A percentile compares a stretch with the other conserved stretches of the same genome.
Conservation (phyloP, 2,888 invertebrate species). For the Germaria angustata region DNA sequence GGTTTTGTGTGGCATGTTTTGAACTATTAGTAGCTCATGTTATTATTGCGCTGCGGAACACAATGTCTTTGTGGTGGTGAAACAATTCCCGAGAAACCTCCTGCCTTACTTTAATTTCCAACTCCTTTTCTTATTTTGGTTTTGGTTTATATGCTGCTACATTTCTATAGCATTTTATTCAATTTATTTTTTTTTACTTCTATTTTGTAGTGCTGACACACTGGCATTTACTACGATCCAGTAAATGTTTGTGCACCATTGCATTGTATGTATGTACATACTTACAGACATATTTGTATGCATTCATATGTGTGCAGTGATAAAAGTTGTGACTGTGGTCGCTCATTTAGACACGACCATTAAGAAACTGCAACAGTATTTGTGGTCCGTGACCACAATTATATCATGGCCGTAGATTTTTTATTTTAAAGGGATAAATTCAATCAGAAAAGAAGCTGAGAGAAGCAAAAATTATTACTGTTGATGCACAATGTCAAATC, state of each 20-base stretch:
- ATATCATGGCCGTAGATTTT: not conserved
- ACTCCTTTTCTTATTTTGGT: slow-evolving; percentile 71
- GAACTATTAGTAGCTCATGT: slow-evolving; percentile 61
- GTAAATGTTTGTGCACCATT: slow-evolving; percentile 6
- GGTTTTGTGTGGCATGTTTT: slow-evolving; percentile 51
- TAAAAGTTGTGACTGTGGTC: slow-evolving; percentile 20
- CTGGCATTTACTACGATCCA: slow-evolving; percentile 59
- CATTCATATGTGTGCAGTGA: slow-evolving; percentile 19
- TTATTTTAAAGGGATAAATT: not conserved
- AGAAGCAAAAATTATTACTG: no score
- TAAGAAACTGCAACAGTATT: slow-evolving; percentile 45
- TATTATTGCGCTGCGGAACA: slow-evolving; percentile 46
- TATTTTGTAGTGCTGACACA: slow-evolving; percentile 57
- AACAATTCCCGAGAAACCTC: slow-evolving; percentile 77
- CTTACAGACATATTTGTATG: not conserved
- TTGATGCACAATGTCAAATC: no score
- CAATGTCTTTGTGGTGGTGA: slow-evolving; percentile 67
- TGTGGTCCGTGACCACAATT: slow-evolving; percentile 53
- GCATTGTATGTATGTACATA: not conserved
- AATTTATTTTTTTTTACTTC: slow-evolving; percentile 1
- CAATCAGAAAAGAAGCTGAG: not conserved
- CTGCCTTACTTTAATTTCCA: slow-evolving; percentile 79
- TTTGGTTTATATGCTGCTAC: slow-evolving; percentile 35
- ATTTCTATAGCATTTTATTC: slow-evolving; percentile 24
- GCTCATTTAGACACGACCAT: slow-evolving; percentile 33